These are phyloP conservation scores for Drosophila subquinaria DNA, from an alignment of 2,888 invertebrate species.

Conservation along the genomic window DNA sequence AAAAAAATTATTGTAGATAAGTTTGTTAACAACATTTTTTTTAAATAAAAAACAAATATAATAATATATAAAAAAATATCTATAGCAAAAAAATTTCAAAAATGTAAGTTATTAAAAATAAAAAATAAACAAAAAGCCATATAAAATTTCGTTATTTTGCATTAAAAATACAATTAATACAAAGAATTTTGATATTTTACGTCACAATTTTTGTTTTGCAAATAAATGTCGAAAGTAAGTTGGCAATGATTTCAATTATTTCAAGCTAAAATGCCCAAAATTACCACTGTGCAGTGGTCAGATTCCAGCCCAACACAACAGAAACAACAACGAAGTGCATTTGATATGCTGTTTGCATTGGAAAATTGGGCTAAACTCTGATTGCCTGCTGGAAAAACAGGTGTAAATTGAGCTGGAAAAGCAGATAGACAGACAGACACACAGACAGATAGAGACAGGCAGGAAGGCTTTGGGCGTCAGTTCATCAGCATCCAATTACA, in stretches of 20 bases:
- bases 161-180: no score
- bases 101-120: no score
- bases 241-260: not conserved
- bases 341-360: constrained; percentile 49
- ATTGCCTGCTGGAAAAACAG: constrained; percentile 62
- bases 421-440: constrained; percentile 20
- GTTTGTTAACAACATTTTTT: no score
- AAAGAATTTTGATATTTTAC: no score
- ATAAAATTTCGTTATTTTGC: no score
- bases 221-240: no score
- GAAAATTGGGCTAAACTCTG: constrained; percentile 63
- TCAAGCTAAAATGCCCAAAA: not conserved
- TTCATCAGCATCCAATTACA: constrained; percentile 67
- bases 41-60: no score
- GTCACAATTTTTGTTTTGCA: no score
- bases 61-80: no score
- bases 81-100: no score
- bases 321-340: constrained; percentile 4
- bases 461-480: constrained; percentile 60
- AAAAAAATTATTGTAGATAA: no score
- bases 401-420: constrained; percentile 75
- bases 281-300: not conserved
- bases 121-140: no score
- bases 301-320: constrained; percentile 13
- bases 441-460: constrained; percentile 16